These are phyloP conservation scores for Rhinichthys klamathensis DNA, from an alignment of 2,113 vertebrate species.

Conservation along the genomic window DNA sequence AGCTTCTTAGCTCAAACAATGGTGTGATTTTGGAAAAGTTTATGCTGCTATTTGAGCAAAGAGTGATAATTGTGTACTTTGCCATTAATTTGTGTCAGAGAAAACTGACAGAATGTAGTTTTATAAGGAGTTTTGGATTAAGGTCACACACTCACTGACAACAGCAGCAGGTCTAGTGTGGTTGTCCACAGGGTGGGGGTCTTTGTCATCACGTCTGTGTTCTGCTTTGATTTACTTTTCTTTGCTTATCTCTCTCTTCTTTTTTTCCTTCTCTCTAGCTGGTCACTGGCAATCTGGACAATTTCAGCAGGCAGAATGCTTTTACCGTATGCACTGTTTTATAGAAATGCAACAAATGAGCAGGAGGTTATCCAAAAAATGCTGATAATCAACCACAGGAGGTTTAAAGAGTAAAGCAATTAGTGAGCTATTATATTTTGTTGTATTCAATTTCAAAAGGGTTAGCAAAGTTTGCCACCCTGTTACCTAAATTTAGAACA, in stretches of 20 bases:
- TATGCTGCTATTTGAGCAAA: neutral
- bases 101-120: neutral
- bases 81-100: neutral
- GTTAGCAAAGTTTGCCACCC: no score
- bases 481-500: no score
- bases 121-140: neutral
- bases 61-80: no score
- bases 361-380: neutral
- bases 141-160: neutral
- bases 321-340: neutral
- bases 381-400: neutral
- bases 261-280: neutral
- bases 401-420: neutral
- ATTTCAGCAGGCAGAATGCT: slow-evolving; percentile 42
- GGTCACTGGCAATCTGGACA: slow-evolving; percentile 53
- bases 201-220: slow-evolving; percentile 30
- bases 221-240: slow-evolving; percentile 44
- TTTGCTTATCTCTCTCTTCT: slow-evolving; percentile 15
- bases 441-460: no score
- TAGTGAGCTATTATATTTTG: no score
- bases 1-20: neutral
- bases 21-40: neutral
- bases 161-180: neutral
- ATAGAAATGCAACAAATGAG: neutral
- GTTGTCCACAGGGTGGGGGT: slow-evolving; percentile 40